A percentile compares a stretch with the other conserved stretches of the same genome.
phyloP scores from a whole-genome alignment of 2,113 vertebrate genomes.

The Antechinus flavipes region DNA sequence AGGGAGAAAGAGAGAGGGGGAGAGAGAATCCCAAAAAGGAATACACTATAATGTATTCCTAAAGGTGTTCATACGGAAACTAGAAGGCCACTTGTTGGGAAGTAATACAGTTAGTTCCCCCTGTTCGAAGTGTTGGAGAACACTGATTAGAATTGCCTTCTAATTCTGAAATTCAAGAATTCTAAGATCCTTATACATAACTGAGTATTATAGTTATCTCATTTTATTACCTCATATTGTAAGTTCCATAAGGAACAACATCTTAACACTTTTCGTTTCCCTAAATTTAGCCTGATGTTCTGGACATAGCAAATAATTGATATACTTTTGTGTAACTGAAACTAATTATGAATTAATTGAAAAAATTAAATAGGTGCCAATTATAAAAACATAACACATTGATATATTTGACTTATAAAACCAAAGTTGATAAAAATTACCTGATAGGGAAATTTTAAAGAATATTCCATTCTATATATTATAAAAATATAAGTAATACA shows the following conservation, averaged over 20 bases:
- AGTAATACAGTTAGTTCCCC: background rate
- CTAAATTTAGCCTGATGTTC: background rate
- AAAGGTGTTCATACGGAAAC: background rate
- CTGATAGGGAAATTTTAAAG: no score
- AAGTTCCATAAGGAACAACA: background rate
- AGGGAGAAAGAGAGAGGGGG: no score
- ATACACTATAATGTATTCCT: background rate
- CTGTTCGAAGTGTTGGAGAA: background rate
- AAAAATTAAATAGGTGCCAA: background rate
- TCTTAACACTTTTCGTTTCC: background rate
- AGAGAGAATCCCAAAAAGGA: background rate
- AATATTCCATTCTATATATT: no score
- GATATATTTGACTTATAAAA: no score
- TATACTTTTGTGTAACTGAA: no score
- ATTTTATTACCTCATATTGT: no score
- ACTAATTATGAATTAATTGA: no score
- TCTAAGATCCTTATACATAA: background rate
- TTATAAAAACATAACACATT: no score
- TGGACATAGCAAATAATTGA: no score
- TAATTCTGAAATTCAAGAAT: background rate
- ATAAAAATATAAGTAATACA: slow-evolving; percentile 22
- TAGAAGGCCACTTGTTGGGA: background rate
- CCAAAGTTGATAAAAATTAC: no score
- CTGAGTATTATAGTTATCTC: background rate
- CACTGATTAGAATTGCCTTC: background rate